Percentiles rank a stretch among this genome's conserved stretches.
Evolutionary conservation across 64 coral and sea anemone species (phyloP).

Genomic region (Porites australiensis): DNA sequence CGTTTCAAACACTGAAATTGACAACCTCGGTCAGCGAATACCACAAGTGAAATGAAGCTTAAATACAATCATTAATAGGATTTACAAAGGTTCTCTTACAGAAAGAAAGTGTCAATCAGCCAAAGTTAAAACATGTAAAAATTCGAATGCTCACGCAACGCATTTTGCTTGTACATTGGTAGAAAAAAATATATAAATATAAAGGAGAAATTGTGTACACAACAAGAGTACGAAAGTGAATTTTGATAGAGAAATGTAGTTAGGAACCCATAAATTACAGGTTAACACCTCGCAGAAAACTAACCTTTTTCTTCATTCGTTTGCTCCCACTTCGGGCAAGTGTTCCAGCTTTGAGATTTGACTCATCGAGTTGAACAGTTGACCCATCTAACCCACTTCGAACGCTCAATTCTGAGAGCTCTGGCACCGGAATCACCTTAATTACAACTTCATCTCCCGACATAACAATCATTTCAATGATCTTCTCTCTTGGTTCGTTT

Average conservation of each 20-base stretch:
- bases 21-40: not conserved
- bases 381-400: slow-evolving; percentile 95
- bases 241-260: not conserved
- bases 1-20: not conserved
- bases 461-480: slow-evolving; percentile 95
- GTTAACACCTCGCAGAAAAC: not conserved
- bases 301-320: slow-evolving; percentile 98
- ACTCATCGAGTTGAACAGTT: slow-evolving; percentile 91
- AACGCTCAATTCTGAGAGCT: slow-evolving; percentile 93
- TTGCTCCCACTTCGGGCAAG: slow-evolving; percentile 95
- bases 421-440: slow-evolving; percentile 93
- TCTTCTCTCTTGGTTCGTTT: slow-evolving; percentile 89
- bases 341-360: slow-evolving; percentile 90
- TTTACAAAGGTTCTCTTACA: not conserved
- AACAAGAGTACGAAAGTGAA: slow-evolving; percentile 6
- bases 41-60: not conserved
- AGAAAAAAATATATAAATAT: too few species aligned
- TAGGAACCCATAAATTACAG: not conserved
- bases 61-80: too few species aligned
- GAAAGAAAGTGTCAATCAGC: not conserved
- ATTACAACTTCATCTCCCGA: slow-evolving; percentile 90
- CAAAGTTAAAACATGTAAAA: not conserved
- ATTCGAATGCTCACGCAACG: not conserved
- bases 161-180: too few species aligned
- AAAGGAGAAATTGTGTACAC: not conserved